Evolutionary conservation across 64 coral and sea anemone species (phyloP), one percentile per base, ranked within the genome.

Genomic region (Stichodactyla helianthus): DNA sequence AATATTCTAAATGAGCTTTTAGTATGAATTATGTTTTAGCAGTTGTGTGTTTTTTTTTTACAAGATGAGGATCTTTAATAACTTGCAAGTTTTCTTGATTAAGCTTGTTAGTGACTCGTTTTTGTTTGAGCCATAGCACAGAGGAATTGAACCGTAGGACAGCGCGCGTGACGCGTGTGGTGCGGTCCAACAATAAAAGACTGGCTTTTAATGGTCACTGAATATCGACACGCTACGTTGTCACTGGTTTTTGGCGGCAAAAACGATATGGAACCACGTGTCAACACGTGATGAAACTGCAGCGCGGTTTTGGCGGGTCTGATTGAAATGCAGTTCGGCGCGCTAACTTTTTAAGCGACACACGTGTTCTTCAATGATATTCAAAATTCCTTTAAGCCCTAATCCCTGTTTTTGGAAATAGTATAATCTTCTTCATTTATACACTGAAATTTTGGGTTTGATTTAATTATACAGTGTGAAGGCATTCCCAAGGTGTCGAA

Each of bases 271-370:
- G 78, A 53, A 81, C 78, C 78, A 81, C 78, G 78, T 81, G 78
- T 81, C 51, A 51, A 81, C 78, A 81, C 78, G 78, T 81, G 78
- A 81, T 54, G 50, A 51, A 80, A 52, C 16, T 54, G 17, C 67
- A 71, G 13, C 67, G 67, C 78, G 78, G 78, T 53, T 81, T 81
- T 81, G 78, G 78, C 78, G 78, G 78, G 78, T 81, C 53, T 81
- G 35, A 54, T 81, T 81, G 78, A 81, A 81, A 81, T 81, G 52
- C 15, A 81, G 78, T 81, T 81, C 53, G 78, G 78, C 78, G 78
- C 78, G 78, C 51, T 81, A 81, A 81, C 78, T n/a, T 52, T 52
- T 20, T 51, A 81, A 5, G 13, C 18, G 53, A 5, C 78, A 81
- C 78, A 81, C 78, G 78, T 81, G 53, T 7, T 6, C 4, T 81